phyloP scores from a whole-genome alignment of 2,888 invertebrate genomes.

The Agrochola litura region DNA sequence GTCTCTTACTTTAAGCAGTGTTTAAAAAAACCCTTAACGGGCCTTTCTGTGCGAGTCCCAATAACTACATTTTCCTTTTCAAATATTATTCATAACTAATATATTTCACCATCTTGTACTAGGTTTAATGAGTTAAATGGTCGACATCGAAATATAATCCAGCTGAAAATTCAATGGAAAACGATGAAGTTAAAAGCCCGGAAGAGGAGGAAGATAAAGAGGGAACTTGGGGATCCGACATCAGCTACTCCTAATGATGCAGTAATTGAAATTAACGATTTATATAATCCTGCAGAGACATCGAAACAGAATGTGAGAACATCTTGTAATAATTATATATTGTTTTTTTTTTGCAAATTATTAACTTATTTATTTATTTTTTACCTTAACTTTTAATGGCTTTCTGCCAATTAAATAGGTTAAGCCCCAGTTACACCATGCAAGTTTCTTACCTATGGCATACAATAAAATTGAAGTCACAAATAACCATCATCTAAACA shows the following conservation, averaged over 20 bases:
- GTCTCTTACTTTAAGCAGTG: not conserved
- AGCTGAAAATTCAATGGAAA: conserved; percentile 19
- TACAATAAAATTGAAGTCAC: too few species aligned
- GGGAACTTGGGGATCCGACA: not conserved
- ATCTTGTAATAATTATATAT: not conserved
- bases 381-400: too few species aligned
- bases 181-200: conserved; percentile 9
- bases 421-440: not conserved
- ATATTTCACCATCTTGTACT: not conserved
- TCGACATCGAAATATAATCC: conserved; percentile 4
- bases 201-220: conserved; percentile 19
- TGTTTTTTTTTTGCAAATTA: not conserved
- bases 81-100: not conserved
- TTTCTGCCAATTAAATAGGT: too few species aligned
- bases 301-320: conserved; percentile 3
- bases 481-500: not conserved
- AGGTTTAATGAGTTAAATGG: conserved; percentile 22
- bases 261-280: not conserved
- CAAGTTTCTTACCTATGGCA: not conserved
- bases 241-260: not conserved
- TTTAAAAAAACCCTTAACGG: not conserved
- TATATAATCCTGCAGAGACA: not conserved
- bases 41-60: too few species aligned
- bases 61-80: too few species aligned
- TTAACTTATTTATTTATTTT: not conserved